Conservation (phyloP, 2,113 vertebrate species). For the Dromiciops gliroides region DNA sequence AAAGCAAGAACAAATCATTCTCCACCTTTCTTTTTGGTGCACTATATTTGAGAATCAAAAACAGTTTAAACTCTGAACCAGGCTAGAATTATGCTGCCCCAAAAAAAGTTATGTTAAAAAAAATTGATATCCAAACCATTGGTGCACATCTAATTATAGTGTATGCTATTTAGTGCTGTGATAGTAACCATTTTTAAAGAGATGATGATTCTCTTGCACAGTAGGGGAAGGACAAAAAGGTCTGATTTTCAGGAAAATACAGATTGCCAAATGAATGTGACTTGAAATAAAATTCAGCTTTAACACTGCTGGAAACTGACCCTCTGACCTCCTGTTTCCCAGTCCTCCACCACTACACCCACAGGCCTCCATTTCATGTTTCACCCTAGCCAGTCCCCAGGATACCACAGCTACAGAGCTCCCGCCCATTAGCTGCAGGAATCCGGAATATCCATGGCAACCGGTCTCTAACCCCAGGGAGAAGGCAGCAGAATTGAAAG, state of each 20-base stretch:
- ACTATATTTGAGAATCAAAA: constrained; percentile 38
- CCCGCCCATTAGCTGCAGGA: constrained; percentile 94
- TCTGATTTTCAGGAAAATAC: constrained; percentile 69
- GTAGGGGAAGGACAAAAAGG: constrained; percentile 52
- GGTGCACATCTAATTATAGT: constrained; percentile 59
- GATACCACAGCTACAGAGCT: constrained; percentile 89
- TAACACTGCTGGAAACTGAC: constrained; percentile 66
- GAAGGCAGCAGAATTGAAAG: constrained; percentile 91
- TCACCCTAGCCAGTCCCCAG: constrained; percentile 87
- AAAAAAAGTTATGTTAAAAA: constrained; percentile 36
- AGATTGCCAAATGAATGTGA: constrained; percentile 76
- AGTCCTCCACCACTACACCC: constrained; percentile 84
- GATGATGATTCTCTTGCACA: constrained; percentile 50
- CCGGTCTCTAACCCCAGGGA: constrained; percentile 92
- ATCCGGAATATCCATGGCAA: constrained; percentile 98
- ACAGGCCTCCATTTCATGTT: constrained; percentile 83
- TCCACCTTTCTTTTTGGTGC: constrained; percentile 17
- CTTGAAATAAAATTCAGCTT: constrained; percentile 74
- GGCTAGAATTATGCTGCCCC: constrained; percentile 47
- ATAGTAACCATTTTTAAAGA: constrained; percentile 72
- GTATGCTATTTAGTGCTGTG: constrained; percentile 1
- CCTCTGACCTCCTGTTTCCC: constrained; percentile 85
- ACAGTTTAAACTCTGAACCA: constrained; percentile 40
- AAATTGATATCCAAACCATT: constrained; percentile 28
- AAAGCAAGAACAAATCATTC: constrained; percentile 11